Evolutionary conservation across 1,140 invertebrate species (phyloP), one percentile per base, ranked within the genome.

Genomic region (Macrostomum lignano): DNA sequence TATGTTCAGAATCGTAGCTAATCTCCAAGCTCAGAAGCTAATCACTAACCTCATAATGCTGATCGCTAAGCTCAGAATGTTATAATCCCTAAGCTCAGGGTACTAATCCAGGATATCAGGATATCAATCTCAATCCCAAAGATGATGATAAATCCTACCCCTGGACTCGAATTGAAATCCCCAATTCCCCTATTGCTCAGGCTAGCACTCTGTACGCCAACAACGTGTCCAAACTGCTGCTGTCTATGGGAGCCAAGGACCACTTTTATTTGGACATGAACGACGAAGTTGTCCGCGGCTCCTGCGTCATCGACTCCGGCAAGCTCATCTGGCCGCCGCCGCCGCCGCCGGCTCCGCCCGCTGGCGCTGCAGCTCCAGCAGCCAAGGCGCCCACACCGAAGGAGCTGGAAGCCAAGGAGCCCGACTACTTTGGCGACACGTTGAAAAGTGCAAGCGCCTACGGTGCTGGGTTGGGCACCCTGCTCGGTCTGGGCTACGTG

Each of bases 181-280:
- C n/a, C n/a, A n/a, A n/a, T n/a, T n/a, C n/a, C n/a, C n/a, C n/a
- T n/a, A n/a, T n/a, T n/a, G n/a, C n/a, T n/a, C 75, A 81, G 50
- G 70, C 72, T 26, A 75, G 72, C 23, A 76, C 73, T 1, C 58
- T 82, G 1, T 82, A 78, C 52, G 72, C 71, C 7, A 82, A 84
- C 52, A 84, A 82, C 48, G 74, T 84, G 38, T 73, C 73, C 7
- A 81, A 79, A 46, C 71, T 81, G 42, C 53, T 81, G 0, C 52
- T 79, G 1, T 75, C 74, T 21, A 69, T 81, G 34, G 73, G 67
- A 62, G 60, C 66, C 35, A 67, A 76, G 40, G 69, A 76, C 40
- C 67, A 74, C 46, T 79, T 71, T 48, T 51, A 70, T 46, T 67
- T 79, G 25, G 69, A 78, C 54, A 51, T 78, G 25, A 66, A 72